Conservation (phyloP, 2,113 vertebrate genomes). For the Nannospalax galili region DNA sequence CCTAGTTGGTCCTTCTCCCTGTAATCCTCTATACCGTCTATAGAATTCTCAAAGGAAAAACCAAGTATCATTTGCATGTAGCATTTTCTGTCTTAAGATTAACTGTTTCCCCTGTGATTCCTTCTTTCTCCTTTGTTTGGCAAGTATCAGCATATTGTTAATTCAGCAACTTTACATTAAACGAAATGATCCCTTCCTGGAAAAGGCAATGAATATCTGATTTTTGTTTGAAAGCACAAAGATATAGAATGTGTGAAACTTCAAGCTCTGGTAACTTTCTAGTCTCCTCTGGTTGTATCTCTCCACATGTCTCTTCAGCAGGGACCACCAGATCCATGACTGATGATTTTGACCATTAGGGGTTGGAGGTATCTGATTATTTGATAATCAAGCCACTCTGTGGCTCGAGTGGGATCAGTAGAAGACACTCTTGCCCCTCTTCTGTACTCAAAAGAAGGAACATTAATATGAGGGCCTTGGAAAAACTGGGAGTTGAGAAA, state of each 20-base stretch:
- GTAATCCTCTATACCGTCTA: neutral
- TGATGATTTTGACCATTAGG: neutral
- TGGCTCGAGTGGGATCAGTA: neutral
- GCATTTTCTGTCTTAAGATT: neutral
- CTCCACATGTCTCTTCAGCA: neutral
- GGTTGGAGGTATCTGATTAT: neutral
- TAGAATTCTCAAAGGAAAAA: neutral
- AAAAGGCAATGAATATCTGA: neutral
- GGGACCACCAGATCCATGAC: neutral
- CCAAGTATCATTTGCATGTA: neutral
- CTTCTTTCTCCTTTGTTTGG: neutral
- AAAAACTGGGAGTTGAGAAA: neutral
- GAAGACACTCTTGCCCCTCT: neutral
- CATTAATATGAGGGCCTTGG: neutral
- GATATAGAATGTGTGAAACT: neutral
- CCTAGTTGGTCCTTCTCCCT: neutral
- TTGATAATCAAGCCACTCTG: neutral
- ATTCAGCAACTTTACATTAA: neutral
- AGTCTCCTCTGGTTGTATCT: neutral
- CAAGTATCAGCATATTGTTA: neutral
- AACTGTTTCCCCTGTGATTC: neutral
- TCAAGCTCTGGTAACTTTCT: neutral
- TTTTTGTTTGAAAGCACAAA: neutral
- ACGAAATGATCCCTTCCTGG: neutral
- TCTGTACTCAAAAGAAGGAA: too few species aligned